These are phyloP conservation scores for Dendroctonus ponderosae DNA, from an alignment of 1,140 invertebrate species.

Conservation along the genomic window DNA sequence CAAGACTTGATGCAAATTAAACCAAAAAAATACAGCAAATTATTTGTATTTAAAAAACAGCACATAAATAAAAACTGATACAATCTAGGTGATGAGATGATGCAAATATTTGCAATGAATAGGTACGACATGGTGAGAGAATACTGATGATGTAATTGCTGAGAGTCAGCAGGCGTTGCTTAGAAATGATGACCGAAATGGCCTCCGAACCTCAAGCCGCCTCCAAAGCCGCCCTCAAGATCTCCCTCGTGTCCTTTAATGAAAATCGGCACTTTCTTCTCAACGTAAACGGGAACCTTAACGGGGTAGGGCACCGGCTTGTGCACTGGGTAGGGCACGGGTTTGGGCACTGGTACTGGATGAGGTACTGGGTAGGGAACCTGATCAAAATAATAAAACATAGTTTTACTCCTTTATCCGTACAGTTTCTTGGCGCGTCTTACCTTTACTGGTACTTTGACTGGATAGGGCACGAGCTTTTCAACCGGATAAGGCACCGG, in stretches of 20 bases:
- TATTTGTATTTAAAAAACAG: background rate
- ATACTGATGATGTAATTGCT: constrained; percentile 6
- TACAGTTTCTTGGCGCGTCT: background rate
- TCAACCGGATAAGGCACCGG: constrained; percentile 47
- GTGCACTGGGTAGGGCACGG: constrained; percentile 50
- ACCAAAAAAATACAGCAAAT: background rate
- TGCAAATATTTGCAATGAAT: constrained; percentile 1
- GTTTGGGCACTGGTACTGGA: constrained; percentile 47
- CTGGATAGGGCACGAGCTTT: constrained; percentile 48
- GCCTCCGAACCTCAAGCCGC: constrained; percentile 23
- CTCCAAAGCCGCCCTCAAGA: constrained; percentile 26
- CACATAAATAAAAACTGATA: constrained; percentile 9
- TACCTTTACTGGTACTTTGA: constrained; percentile 49
- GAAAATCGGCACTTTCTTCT: constrained; percentile 43
- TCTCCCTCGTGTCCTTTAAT: constrained; percentile 36
- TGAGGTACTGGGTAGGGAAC: constrained; percentile 45
- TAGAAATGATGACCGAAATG: constrained; percentile 20
- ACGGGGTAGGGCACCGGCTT: constrained; percentile 50
- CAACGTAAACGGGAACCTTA: constrained; percentile 41
- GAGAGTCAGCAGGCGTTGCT: constrained; percentile 5
- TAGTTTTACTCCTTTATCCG: constrained; percentile 41
- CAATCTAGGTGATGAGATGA: constrained; percentile 12
- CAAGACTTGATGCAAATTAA: background rate
- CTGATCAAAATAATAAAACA: constrained; percentile 1
- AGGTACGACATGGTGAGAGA: constrained; percentile 24